Conservation (phyloP, 2,888 invertebrate genomes). For the Eudemis profundana region DNA sequence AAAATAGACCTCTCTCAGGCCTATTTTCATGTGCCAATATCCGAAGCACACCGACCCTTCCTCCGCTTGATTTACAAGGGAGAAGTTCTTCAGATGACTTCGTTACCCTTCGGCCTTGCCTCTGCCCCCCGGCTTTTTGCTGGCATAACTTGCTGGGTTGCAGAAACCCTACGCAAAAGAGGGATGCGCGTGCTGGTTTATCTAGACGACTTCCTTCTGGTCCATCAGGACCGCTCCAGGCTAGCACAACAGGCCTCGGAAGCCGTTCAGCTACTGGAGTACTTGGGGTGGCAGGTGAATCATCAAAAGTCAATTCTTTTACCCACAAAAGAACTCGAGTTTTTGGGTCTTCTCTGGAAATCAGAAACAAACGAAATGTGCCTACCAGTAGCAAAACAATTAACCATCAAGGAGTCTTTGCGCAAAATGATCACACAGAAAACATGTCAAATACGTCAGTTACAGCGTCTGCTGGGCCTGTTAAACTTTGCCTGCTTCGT, state of each 20-base stretch:
- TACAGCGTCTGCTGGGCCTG: conserved; percentile 15
- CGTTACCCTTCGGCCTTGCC: conserved; percentile 34
- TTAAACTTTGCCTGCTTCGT: conserved; percentile 20
- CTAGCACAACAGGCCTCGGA: background rate
- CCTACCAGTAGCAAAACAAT: background rate
- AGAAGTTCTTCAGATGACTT: conserved; percentile 28
- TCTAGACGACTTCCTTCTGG: conserved; percentile 39
- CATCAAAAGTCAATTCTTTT: too few species aligned
- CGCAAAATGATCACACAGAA: background rate
- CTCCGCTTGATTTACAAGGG: conserved; percentile 30
- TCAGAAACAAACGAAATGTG: background rate
- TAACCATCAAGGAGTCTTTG: background rate
- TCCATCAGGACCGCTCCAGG: conserved; percentile 8
- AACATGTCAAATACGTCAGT: conserved; percentile 1
- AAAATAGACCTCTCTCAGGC: conserved; percentile 27
- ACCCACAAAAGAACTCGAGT: too few species aligned
- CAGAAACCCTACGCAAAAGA: conserved; percentile 22
- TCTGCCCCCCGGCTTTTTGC: conserved; percentile 34
- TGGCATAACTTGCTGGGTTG: conserved; percentile 37
- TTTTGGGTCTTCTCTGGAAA: background rate
- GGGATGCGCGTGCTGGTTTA: conserved; percentile 34
- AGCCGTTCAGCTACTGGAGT: conserved; percentile 6
- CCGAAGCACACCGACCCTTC: conserved; percentile 21
- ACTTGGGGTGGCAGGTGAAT: background rate
- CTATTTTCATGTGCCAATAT: conserved; percentile 25